Conservation (phyloP, 1,140 invertebrate species). For the Drosophila quadrilineata region DNA sequence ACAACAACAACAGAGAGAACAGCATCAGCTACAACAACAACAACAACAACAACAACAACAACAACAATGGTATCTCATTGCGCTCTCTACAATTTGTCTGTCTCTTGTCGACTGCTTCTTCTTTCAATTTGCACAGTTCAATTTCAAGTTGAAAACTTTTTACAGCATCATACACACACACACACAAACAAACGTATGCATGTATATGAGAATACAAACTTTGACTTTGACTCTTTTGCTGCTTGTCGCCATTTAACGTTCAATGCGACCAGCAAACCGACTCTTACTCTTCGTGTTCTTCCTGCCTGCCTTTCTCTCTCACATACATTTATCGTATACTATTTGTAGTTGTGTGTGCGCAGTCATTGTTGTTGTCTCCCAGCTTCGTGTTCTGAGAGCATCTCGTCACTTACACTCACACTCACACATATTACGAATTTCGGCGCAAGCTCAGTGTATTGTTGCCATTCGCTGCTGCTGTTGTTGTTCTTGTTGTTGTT, state of each 20-base stretch:
- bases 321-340: slow-evolving; percentile 16
- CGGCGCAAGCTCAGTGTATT: slow-evolving; percentile 77
- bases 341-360: slow-evolving; percentile 33
- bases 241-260: slow-evolving; percentile 36
- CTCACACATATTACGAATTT: slow-evolving; percentile 50
- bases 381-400: slow-evolving; percentile 32
- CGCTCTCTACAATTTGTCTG: slow-evolving; percentile 72
- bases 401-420: slow-evolving; percentile 40
- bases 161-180: slow-evolving; percentile 35
- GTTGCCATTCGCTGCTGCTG: slow-evolving; percentile 55
- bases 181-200: slow-evolving; percentile 10
- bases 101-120: slow-evolving; percentile 39
- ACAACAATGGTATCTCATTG: slow-evolving; percentile 33
- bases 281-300: slow-evolving; percentile 33
- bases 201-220: too few relatives aligned
- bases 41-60: slow-evolving; percentile 20
- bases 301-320: slow-evolving; percentile 3
- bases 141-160: slow-evolving; percentile 71
- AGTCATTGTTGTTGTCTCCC: slow-evolving; percentile 49
- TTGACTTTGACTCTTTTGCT: slow-evolving; percentile 46
- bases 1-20: slow-evolving; percentile 10
- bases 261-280: slow-evolving; percentile 45
- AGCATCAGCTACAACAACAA: slow-evolving; percentile 8
- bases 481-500: slow-evolving; percentile 26
- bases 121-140: slow-evolving; percentile 67